phyloP scores from a whole-genome alignment of 30 jellyfish, hydroid and myxozoan species.

The Sanderia malayensis region DNA sequence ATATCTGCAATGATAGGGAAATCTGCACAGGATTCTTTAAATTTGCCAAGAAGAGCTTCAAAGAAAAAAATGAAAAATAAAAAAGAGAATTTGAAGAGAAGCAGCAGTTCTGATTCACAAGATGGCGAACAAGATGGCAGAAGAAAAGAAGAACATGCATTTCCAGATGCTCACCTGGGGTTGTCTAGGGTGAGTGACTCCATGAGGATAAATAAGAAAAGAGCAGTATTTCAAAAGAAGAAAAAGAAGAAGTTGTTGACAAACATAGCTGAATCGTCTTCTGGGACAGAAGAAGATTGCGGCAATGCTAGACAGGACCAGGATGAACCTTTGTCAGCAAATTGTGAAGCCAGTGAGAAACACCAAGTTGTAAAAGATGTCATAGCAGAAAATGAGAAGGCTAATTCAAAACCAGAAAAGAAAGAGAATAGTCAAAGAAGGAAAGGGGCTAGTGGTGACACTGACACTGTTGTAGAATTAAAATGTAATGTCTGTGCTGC shows the following conservation, averaged over 20 bases:
- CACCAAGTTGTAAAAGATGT: too few species aligned
- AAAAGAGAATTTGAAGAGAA: constrained; percentile 21
- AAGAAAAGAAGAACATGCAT: neutral
- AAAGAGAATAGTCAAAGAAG: neutral
- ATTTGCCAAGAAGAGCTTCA: constrained; percentile 51
- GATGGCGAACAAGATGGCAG: constrained; percentile 25
- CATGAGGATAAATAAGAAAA: constrained; percentile 36
- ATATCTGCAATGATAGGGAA: constrained; percentile 39
- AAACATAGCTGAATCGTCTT: constrained; percentile 37
- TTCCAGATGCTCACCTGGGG: constrained; percentile 45
- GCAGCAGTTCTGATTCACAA: constrained; percentile 42
- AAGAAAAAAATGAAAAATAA: constrained; percentile 46
- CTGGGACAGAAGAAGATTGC: constrained; percentile 2
- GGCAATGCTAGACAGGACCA: constrained; percentile 2
- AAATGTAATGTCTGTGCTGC: constrained; percentile 68
- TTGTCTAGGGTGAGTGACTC: constrained; percentile 44
- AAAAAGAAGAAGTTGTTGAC: constrained; percentile 27
- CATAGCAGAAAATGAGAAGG: neutral
- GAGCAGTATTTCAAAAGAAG: constrained; percentile 6
- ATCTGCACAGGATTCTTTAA: constrained; percentile 55
- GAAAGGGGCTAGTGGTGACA: neutral
- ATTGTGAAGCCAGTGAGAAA: neutral
- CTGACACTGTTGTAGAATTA: constrained; percentile 18
- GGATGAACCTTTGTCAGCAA: neutral
- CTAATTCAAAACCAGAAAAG: neutral